These are phyloP conservation scores for Nephrotoma guestfalica DNA, from an alignment of 2,888 invertebrate species.

Conservation along the genomic window DNA sequence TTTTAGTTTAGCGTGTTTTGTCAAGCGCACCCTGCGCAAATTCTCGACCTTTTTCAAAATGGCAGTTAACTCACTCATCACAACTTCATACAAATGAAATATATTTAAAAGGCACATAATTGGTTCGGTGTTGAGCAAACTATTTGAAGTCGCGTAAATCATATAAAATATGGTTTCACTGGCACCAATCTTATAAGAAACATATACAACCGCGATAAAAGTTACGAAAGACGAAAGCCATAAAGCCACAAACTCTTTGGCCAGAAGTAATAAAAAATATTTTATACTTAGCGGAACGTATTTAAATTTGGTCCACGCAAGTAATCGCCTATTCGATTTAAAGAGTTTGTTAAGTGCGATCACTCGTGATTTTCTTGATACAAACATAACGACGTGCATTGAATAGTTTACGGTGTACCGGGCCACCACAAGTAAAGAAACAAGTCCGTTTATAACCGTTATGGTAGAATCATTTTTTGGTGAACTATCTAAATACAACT, in stretches of 20 bases:
- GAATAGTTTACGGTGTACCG: background rate
- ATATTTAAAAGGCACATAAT: background rate
- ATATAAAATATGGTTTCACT: background rate
- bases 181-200: background rate
- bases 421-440: background rate
- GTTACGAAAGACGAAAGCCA: background rate
- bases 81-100: background rate
- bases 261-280: background rate
- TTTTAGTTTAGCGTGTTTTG: background rate
- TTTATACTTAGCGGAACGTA: background rate
- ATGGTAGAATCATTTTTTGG: background rate
- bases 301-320: background rate
- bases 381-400: background rate
- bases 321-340: background rate
- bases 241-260: background rate
- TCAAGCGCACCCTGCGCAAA: background rate
- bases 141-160: background rate
- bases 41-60: background rate
- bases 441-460: background rate
- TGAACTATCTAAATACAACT: background rate
- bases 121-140: background rate
- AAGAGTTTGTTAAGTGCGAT: background rate
- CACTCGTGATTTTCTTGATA: background rate
- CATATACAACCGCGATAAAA: background rate
- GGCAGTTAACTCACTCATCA: background rate